Conservation (phyloP, 2,113 vertebrate species). For the Ptyas mucosa region DNA sequence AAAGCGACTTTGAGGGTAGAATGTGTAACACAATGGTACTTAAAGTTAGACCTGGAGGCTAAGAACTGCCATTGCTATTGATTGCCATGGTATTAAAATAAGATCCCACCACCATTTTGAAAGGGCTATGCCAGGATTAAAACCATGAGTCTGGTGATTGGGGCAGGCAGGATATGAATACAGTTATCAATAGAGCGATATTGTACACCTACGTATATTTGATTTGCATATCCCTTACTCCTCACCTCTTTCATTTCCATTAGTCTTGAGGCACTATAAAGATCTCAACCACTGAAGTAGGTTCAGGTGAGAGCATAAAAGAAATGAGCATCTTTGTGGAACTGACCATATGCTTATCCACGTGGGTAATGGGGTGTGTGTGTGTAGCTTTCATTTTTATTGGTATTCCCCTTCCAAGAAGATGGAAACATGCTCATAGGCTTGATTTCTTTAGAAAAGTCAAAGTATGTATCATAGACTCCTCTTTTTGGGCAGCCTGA, state of each 20-base stretch:
- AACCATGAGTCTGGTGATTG: background rate
- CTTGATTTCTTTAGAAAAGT: background rate
- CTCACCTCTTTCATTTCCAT: background rate
- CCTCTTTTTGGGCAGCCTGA: background rate
- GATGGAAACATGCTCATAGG: background rate
- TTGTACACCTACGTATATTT: background rate
- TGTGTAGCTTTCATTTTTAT: background rate
- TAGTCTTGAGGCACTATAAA: background rate
- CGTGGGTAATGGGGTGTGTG: background rate
- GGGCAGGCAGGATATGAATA: background rate
- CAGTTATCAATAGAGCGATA: background rate
- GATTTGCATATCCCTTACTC: background rate
- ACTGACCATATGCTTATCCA: background rate
- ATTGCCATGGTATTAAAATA: background rate
- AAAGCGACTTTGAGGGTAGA: slow-evolving; percentile 28
- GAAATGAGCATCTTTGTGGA: background rate
- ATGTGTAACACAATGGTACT: slow-evolving; percentile 24
- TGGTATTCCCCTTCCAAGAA: background rate
- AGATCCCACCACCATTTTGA: background rate
- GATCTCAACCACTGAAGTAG: background rate
- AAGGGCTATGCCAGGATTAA: no score
- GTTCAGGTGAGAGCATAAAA: background rate
- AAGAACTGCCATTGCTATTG: background rate
- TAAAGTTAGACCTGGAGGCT: background rate
- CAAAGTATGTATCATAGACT: background rate